A percentile compares a stretch with the other conserved stretches of the same genome.
These are phyloP conservation scores for Drosophila nr. medialis DNA, from an alignment of 2,888 invertebrate genomes.

Conservation along the genomic window DNA sequence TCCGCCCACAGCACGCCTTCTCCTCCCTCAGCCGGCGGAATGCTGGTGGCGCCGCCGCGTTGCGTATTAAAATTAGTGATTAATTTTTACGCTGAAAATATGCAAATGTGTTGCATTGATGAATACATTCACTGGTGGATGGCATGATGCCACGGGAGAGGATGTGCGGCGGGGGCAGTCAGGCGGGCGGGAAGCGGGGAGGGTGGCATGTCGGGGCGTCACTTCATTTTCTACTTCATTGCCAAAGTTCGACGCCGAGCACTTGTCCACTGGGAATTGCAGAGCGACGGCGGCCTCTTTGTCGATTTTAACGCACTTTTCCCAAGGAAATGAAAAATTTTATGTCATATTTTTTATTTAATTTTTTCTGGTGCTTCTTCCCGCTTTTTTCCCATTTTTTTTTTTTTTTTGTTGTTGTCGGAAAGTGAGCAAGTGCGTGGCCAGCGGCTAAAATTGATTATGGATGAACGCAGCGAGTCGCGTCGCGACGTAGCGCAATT, in stretches of 20 bases:
- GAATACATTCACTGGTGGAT: constrained; percentile 75
- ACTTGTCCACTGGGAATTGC: constrained; percentile 76
- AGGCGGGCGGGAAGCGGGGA: constrained; percentile 13
- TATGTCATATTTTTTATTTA: constrained; percentile 79
- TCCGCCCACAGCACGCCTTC: neutral
- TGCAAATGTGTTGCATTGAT: constrained; percentile 83
- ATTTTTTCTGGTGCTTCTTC: constrained; percentile 33
- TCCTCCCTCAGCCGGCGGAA: neutral
- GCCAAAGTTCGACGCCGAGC: constrained; percentile 62
- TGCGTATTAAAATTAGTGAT: constrained; percentile 84
- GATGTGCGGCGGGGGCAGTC: constrained; percentile 1
- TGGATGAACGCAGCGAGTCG: constrained; percentile 71
- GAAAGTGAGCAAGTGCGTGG: constrained; percentile 44
- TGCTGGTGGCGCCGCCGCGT: constrained; percentile 45
- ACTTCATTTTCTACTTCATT: constrained; percentile 82
- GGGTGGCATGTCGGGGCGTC: constrained; percentile 58
- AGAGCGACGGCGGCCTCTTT: constrained; percentile 26
- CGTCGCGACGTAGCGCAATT: constrained; percentile 60
- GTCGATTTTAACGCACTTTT: constrained; percentile 59
- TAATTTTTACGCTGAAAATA: constrained; percentile 84
- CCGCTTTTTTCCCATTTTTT: constrained; percentile 44
- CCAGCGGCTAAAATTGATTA: constrained; percentile 83
- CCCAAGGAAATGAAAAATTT: constrained; percentile 81
- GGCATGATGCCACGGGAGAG: constrained; percentile 1
- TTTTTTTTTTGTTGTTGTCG: constrained; percentile 24